Evolutionary conservation across 2,888 invertebrate genomes (phyloP), one percentile per base, ranked within the genome.

Genomic region (Philopedon plagiatum): DNA sequence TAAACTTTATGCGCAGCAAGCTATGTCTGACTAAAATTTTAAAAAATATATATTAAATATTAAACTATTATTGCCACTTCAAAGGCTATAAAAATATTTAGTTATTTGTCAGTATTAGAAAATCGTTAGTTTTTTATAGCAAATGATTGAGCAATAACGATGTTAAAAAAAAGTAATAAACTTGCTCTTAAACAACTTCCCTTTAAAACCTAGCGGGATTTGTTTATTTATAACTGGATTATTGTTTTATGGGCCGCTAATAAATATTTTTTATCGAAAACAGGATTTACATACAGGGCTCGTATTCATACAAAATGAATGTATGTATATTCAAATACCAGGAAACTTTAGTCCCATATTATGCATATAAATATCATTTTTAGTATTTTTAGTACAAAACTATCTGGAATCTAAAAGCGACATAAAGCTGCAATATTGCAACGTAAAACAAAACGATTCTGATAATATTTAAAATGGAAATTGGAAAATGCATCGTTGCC

Each of bases 401-500:
- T 49, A 63, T 51, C 51, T 37, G 7, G 51, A 63, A 51, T 63
- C 51, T 51, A 63, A 63, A 49, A 49, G 62, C 62, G 51, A 49
- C 34, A 62, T 62, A 62, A 62, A 62, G 26, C 62, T 21, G 62
- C 62, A 63, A 51, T 37, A 51, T 63, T 51, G 62, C 62, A 37
- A 34, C 19, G 49, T 18, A 62, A 49, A 62, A 62, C 51, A 63
- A 37, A 63, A 63, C 62, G 23, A 51, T 63, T 51, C 51, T 23
- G 62, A 63, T 63, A 51, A 51, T 61, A 61, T 63, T 63, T 63
- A 19, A 37, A 63, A 63, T 63, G 62, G n/a, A 49, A 63, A 63
- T 63, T 63, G 62, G 62, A 49, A 37, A 63, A 32, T 29, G 23
- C 51, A 54, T 9, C 21, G 51, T 29, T 54, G 49, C 51, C 51